Base-by-base conservation (phyloP, 1,140 invertebrate genomes). In the Drosophila albomicans region DNA sequence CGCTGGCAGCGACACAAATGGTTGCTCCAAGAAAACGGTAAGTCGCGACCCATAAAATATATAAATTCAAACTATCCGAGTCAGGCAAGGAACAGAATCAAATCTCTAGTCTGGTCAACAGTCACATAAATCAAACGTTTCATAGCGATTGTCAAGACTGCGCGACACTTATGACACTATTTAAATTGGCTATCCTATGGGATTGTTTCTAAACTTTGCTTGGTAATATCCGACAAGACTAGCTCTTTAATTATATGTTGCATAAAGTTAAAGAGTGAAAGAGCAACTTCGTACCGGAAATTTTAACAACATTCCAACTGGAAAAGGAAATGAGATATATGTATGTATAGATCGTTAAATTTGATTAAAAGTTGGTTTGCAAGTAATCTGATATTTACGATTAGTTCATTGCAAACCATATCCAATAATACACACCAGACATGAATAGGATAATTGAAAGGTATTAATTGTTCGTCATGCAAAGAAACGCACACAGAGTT, bases 1-100 rank as follows among this genome's bases (percentile, higher is more conserved):
- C 30, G 81, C 41, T 73, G 69, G 7, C 48, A 46, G 67, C 62
- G 80, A 88, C 64, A 38, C 78, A 71, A 88, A 88, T 64, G 81
- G 84, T 48, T 89, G 78, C 66, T 68, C 63, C 59, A 88, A 75
- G 67, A 88, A 85, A 84, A 63, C 81, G 85, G 84, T 88, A 32
- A 78, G 85, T 80, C 61, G 5, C 20, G 13, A 69, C 35, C 52
- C 49, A 71, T 64, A 73, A 38, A 56, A 38, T 56, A 35, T 16
- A 56, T 35, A 35, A 58, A 72, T 58, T 43, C 16, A 61, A 51
- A 63, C 57, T 15, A 35, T 8, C 46, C 5, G 11, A 46, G 20
- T 7, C 52, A 45, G 5, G 1, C 46, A 57, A 72, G 69, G 45
- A 63, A 56, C 48, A 56, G 43, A 48, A 15, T 56, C 20, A 11